Percentiles rank a stretch among this genome's conserved stretches.
phyloP scores from a whole-genome alignment of 2,797 vertebrate genomes.

The Dermochelys coriacea region DNA sequence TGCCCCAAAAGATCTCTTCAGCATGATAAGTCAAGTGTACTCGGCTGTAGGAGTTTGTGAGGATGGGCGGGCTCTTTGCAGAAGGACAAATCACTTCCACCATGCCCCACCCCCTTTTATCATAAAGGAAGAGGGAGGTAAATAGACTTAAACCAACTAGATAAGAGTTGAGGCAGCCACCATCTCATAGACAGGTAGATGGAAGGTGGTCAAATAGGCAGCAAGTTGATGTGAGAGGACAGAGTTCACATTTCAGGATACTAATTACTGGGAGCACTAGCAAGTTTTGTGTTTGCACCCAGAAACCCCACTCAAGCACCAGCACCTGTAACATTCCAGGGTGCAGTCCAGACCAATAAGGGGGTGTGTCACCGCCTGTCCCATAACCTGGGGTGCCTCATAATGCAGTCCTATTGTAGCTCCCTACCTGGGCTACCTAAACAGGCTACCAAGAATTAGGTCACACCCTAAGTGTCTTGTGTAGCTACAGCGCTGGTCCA shows the following conservation, averaged over 20 bases:
- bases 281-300: neutral
- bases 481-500: neutral
- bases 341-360: neutral
- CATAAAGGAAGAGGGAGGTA: neutral
- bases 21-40: constrained; percentile 57
- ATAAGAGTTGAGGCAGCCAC: neutral
- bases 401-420: neutral
- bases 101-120: constrained; percentile 19
- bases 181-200: neutral
- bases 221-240: neutral
- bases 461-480: neutral
- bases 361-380: neutral
- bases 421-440: neutral
- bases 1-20: constrained; percentile 70
- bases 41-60: neutral
- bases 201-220: neutral
- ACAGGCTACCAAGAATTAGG: neutral
- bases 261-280: accelerated
- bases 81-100: constrained; percentile 55
- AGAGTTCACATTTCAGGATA: neutral
- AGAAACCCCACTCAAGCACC: neutral
- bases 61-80: constrained; percentile 48
- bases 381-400: neutral
- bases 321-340: neutral
- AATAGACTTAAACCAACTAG: neutral